Percentiles rank a stretch among this genome's conserved stretches.
Evolutionary conservation across 2,888 invertebrate genomes (phyloP).

Genomic region (Stomorhina lunata): DNA sequence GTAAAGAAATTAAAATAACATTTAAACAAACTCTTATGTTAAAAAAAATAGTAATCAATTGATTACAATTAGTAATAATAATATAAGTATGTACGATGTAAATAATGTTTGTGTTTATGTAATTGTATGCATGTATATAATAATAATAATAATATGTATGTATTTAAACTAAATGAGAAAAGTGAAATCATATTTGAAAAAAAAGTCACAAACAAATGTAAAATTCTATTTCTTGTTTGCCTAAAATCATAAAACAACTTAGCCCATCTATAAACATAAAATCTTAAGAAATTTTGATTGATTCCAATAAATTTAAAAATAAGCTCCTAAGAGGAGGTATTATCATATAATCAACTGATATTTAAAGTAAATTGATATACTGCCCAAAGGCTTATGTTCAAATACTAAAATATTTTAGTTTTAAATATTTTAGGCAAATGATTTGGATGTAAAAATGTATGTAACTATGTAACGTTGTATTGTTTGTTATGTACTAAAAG

Average conservation of each 20-base stretch:
- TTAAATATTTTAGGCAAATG: no score
- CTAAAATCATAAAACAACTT: no score
- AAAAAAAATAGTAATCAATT: slow-evolving; percentile 32
- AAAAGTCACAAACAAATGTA: slow-evolving; percentile 10
- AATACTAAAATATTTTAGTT: no score
- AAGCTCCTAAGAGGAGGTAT: no score
- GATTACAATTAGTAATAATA: slow-evolving; percentile 19
- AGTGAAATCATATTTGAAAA: slow-evolving; percentile 16
- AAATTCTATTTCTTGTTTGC: no score
- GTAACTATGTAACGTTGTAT: slow-evolving; percentile 14
- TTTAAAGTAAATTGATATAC: no score
- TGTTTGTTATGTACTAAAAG: not conserved
- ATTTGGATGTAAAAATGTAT: not conserved
- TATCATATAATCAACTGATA: no score
- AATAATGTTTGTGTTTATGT: not conserved
- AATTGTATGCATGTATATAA: slow-evolving; percentile 1
- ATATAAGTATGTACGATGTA: not conserved
- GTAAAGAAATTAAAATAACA: slow-evolving; percentile 31
- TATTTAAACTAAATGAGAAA: no score
- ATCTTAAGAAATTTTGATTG: no score
- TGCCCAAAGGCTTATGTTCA: no score
- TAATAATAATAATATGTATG: not conserved
- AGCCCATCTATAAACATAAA: no score
- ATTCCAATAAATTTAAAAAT: no score
- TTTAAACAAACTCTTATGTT: slow-evolving; percentile 42